A percentile compares a stretch with the other conserved stretches of the same genome.
Evolutionary conservation across 2,797 vertebrate species (phyloP).

Genomic region (Arnoldichthys spilopterus): DNA sequence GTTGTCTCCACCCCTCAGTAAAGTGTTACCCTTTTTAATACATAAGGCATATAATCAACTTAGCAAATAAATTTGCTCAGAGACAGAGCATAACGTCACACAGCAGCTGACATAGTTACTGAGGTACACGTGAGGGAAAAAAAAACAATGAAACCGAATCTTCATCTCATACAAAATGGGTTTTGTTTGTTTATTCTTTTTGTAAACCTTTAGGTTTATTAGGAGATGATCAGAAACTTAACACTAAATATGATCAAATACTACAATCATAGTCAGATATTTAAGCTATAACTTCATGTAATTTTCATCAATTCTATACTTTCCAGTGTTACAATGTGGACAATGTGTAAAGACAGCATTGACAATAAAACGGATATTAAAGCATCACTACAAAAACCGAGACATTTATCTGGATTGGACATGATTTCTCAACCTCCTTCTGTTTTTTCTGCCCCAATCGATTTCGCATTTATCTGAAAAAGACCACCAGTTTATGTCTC

Average conservation of each 20-base stretch:
- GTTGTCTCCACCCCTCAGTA: no score
- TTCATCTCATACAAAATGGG: background rate
- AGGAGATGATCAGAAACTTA: background rate
- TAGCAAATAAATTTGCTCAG: slow-evolving; percentile 20
- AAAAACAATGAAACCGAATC: background rate
- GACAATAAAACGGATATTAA: background rate
- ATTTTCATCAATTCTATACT: slow-evolving; percentile 33
- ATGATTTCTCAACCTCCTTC: background rate
- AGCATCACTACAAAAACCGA: background rate
- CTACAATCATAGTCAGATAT: slow-evolving; percentile 24
- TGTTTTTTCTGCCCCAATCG: no score
- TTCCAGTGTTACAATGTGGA: slow-evolving; percentile 45
- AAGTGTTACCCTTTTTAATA: slow-evolving; percentile 13
- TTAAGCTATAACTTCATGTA: slow-evolving; percentile 18
- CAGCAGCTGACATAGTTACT: slow-evolving; percentile 34
- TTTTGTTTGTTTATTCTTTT: background rate
- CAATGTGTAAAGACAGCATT: slow-evolving; percentile 2
- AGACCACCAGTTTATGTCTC: background rate
- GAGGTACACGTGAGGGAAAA: slow-evolving; percentile 31
- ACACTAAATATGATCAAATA: slow-evolving; percentile 14
- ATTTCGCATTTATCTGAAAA: background rate
- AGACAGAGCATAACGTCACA: slow-evolving; percentile 2
- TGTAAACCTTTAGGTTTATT: background rate
- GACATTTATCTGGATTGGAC: background rate
- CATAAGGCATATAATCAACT: slow-evolving; percentile 32